Conservation (phyloP, 2,888 invertebrate species). For the Microchrysa polita region DNA sequence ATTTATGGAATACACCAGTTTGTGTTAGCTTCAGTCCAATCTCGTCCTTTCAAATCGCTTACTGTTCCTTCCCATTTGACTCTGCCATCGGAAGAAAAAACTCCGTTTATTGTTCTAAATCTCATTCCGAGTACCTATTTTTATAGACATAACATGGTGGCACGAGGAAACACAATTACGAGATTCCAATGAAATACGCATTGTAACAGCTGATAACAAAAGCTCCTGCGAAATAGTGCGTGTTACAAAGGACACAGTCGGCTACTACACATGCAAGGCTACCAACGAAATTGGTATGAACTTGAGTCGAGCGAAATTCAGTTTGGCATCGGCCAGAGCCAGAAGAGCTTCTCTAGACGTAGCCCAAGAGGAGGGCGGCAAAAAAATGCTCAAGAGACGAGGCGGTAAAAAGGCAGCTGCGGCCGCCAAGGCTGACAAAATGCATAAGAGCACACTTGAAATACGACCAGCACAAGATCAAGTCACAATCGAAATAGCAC, state of each 20-base stretch:
- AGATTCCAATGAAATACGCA: conserved; percentile 76
- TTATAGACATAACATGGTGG: conserved; percentile 85
- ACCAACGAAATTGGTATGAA: conserved; percentile 86
- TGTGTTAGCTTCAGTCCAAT: too few relatives aligned
- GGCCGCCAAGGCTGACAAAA: conserved; percentile 56
- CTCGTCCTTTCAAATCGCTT: too few relatives aligned
- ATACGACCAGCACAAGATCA: conserved; percentile 56
- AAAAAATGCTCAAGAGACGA: conserved; percentile 58
- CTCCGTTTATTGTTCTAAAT: too few relatives aligned
- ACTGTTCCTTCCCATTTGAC: too few relatives aligned
- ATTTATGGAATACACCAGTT: too few relatives aligned
- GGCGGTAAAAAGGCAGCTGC: conserved; percentile 54
- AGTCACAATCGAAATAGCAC: conserved; percentile 57
- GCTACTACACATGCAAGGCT: conserved; percentile 84
- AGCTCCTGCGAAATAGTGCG: conserved; percentile 76
- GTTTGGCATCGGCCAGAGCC: conserved; percentile 69
- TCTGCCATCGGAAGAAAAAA: too few relatives aligned
- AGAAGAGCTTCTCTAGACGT: conserved; percentile 64
- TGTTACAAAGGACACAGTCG: conserved; percentile 73
- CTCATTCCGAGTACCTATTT: not conserved
- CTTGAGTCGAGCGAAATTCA: conserved; percentile 79
- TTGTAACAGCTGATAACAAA: conserved; percentile 74
- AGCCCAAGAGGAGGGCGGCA: conserved; percentile 65
- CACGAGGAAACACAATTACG: conserved; percentile 82
- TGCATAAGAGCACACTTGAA: conserved; percentile 57